Evolutionary conservation across 64 coral and sea anemone species (phyloP).

Genomic region (Orbicella faveolata): DNA sequence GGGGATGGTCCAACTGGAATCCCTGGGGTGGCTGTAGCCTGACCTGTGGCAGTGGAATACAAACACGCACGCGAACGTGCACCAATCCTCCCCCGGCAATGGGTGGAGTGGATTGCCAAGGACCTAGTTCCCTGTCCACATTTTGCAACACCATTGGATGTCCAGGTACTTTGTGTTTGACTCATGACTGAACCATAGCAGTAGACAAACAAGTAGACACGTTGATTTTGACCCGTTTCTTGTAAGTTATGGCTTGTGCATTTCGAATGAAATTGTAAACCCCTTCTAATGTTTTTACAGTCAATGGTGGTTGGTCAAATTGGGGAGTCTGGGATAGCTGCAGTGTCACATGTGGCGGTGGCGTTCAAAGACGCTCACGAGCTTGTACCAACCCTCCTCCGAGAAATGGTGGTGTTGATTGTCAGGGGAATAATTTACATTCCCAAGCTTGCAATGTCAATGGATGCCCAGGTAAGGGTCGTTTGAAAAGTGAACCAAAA

Average conservation of each 20-base stretch:
- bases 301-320: not conserved
- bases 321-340: conserved; percentile 42
- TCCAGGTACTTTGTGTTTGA: not conserved
- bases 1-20: conserved; percentile 30
- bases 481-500: too few species aligned
- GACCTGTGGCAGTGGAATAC: conserved; percentile 38
- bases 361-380: conserved; percentile 10
- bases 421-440: conserved; percentile 6
- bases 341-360: conserved; percentile 46
- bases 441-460: conserved; percentile 12
- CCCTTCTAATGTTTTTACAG: not conserved
- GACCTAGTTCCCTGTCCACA: not conserved
- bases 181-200: too few species aligned
- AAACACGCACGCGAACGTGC: conserved; percentile 47
- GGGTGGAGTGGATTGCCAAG: conserved; percentile 2
- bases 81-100: conserved; percentile 21
- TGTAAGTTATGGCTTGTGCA: too few species aligned
- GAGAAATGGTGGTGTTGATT: conserved; percentile 15
- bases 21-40: conserved; percentile 36
- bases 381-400: conserved; percentile 45
- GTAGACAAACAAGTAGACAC: too few species aligned
- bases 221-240: too few species aligned
- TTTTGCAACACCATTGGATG: not conserved
- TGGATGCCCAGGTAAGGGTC: conserved; percentile 37
- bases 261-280: not conserved